These are phyloP conservation scores for Galeopsomyia nigrocyanea DNA, from an alignment of 2,888 invertebrate genomes.

Conservation along the genomic window DNA sequence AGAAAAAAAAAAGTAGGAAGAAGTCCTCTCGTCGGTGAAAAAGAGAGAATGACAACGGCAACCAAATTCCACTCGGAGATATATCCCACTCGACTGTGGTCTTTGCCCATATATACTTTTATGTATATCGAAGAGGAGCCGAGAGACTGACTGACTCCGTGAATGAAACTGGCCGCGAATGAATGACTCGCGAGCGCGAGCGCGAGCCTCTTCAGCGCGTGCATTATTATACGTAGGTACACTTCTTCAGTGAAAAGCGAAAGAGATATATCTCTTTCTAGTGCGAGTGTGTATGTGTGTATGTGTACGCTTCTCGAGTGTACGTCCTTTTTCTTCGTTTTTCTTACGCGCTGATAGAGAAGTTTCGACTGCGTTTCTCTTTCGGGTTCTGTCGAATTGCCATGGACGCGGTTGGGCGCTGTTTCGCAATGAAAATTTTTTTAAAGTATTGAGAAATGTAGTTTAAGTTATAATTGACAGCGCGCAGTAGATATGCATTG, in stretches of 20 bases:
- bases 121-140: slow-evolving; percentile 6
- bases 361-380: too few species aligned
- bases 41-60: neutral
- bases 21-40: neutral
- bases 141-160: slow-evolving; percentile 12
- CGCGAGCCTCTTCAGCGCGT: slow-evolving; percentile 27
- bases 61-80: slow-evolving; percentile 34
- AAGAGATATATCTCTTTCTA: slow-evolving; percentile 27
- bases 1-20: slow-evolving; percentile 10
- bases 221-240: slow-evolving; percentile 6
- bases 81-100: slow-evolving; percentile 31
- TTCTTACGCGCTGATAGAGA: too few species aligned
- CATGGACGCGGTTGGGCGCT: too few species aligned
- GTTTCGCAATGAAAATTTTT: too few species aligned
- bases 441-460: too few species aligned
- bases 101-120: too few species aligned
- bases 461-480: too few species aligned
- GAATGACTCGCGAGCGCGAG: slow-evolving; percentile 22
- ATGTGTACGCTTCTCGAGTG: too few species aligned
- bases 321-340: too few species aligned
- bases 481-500: too few species aligned
- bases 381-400: too few species aligned
- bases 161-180: neutral
- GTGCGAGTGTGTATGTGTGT: too few species aligned
- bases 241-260: slow-evolving; percentile 28